phyloP scores from a whole-genome alignment of 2,113 vertebrate species.

The Pimephales promelas region DNA sequence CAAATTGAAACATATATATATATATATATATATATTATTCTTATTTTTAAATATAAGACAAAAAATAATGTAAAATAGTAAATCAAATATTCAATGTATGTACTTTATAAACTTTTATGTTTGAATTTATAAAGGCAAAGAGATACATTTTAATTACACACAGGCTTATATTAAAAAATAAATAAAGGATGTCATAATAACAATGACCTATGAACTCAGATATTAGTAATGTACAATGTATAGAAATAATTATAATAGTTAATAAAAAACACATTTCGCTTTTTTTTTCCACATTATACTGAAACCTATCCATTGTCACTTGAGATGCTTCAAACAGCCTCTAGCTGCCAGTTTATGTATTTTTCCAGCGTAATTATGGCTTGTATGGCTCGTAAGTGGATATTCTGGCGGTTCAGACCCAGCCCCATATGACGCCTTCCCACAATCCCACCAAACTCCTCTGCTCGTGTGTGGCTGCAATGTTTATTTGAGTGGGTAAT shows the following conservation, averaged over 20 bases:
- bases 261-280: neutral
- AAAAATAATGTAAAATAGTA: neutral
- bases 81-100: neutral
- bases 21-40: too few species aligned
- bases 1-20: neutral
- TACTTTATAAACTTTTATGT: too few species aligned
- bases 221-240: too few species aligned
- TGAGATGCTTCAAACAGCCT: conserved; percentile 47
- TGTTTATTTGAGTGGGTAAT: conserved; percentile 33
- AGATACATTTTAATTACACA: neutral
- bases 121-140: too few species aligned
- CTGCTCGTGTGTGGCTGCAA: conserved; percentile 16
- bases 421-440: conserved; percentile 53
- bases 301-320: conserved; percentile 49
- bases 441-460: conserved; percentile 51
- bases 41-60: neutral
- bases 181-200: neutral
- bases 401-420: conserved; percentile 49
- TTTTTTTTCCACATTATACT: neutral
- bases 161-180: neutral
- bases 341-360: conserved; percentile 49
- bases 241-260: too few species aligned
- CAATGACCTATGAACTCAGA: too few species aligned
- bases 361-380: conserved; percentile 63
- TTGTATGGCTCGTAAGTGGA: conserved; percentile 60